Conservation (phyloP, 2,888 invertebrate genomes). For the Sialis fuliginosa region DNA sequence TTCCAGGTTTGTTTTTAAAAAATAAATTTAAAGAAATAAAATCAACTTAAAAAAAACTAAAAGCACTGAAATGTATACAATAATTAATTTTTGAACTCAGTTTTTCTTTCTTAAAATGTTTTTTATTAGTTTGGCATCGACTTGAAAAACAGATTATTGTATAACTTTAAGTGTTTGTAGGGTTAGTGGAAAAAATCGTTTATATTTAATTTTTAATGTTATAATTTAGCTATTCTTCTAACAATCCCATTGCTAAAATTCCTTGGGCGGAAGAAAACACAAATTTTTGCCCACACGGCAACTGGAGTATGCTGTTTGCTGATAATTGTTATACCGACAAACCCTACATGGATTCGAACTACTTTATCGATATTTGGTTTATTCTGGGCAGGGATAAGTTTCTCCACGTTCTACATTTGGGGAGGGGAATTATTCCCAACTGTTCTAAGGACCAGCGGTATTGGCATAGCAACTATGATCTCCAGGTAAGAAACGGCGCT, state of each 20-base stretch:
- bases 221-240: background rate
- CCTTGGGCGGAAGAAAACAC: conserved; percentile 47
- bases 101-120: no score
- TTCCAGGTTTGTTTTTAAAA: conserved; percentile 23
- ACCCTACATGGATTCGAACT: conserved; percentile 34
- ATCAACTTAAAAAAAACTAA: no score
- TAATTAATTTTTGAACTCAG: no score
- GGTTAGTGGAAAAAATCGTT: no score
- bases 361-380: conserved; percentile 56
- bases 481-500: conserved; percentile 62
- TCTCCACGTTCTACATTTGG: conserved; percentile 73
- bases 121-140: no score
- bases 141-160: no score
- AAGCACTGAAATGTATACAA: no score
- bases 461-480: conserved; percentile 70
- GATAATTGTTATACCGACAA: conserved; percentile 29
- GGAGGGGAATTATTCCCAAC: conserved; percentile 82
- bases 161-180: no score
- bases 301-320: conserved; percentile 46
- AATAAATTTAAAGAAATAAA: no score
- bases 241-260: conserved; percentile 40
- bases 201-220: no score
- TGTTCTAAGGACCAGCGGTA: conserved; percentile 69
- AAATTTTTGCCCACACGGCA: conserved; percentile 44
- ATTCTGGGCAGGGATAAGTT: conserved; percentile 68